Percentiles rank a stretch among this genome's conserved stretches.
phyloP scores from a whole-genome alignment of 2,113 vertebrate species.

The Lasiurus cinereus region DNA sequence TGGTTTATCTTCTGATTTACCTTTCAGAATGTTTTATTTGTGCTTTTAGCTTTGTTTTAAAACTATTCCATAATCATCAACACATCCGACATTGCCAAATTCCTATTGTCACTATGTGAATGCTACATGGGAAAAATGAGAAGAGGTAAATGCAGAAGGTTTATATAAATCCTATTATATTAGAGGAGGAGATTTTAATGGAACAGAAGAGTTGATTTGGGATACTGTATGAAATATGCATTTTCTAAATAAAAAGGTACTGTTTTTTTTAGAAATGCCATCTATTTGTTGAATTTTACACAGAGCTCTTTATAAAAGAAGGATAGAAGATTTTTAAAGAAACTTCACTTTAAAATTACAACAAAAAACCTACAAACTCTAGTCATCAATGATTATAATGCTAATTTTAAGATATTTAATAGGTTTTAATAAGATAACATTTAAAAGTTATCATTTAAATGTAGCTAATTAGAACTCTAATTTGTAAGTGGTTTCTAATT shows the following conservation, averaged over 20 bases:
- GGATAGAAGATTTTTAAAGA: background rate
- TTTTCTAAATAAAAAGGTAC: background rate
- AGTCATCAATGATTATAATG: background rate
- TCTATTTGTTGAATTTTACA: background rate
- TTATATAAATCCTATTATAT: background rate
- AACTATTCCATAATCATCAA: background rate
- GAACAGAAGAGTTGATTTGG: background rate
- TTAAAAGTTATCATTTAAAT: background rate
- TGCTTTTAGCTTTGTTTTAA: slow-evolving; percentile 40
- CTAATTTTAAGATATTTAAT: slow-evolving; percentile 25
- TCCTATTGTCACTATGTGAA: background rate
- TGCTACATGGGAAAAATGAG: background rate
- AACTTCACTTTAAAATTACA: background rate
- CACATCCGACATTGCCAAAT: background rate
- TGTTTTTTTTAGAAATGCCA: background rate
- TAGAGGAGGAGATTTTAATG: background rate
- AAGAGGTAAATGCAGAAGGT: background rate
- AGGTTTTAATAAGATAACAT: background rate
- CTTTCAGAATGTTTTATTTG: background rate
- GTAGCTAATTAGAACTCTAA: background rate
- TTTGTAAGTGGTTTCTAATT: slow-evolving; percentile 7
- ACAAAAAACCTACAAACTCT: background rate
- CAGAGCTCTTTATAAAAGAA: background rate
- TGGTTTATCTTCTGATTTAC: background rate
- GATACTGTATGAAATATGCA: background rate